phyloP scores from a whole-genome alignment of 2,888 invertebrate genomes.

The Nomada ferruginata region DNA sequence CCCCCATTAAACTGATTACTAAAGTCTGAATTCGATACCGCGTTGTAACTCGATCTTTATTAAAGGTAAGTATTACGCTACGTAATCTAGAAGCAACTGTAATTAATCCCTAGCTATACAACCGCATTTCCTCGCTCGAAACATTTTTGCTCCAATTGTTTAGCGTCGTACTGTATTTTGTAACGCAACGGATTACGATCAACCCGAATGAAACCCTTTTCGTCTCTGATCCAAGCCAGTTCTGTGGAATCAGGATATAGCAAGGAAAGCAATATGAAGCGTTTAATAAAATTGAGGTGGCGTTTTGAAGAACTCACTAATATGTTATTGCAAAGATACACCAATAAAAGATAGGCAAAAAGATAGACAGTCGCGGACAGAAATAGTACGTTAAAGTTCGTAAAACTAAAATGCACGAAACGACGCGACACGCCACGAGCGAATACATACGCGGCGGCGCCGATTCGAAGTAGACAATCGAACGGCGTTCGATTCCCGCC shows the following conservation, averaged over 20 bases:
- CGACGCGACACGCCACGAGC: not conserved
- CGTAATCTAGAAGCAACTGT: constrained; percentile 66
- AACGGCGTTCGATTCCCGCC: constrained; percentile 56
- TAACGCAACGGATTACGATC: constrained; percentile 13
- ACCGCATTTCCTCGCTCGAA: constrained; percentile 61
- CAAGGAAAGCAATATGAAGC: not conserved
- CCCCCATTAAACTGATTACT: constrained; percentile 51
- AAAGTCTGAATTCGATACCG: constrained; percentile 49
- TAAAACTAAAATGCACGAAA: not conserved
- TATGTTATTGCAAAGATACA: no score
- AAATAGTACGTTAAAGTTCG: no score
- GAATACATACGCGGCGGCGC: constrained; percentile 19
- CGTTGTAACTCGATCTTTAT: constrained; percentile 56
- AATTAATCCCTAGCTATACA: constrained; percentile 63
- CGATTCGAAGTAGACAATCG: constrained; percentile 49
- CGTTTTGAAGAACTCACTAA: no score
- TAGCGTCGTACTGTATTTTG: constrained; percentile 27
- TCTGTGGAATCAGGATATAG: no score
- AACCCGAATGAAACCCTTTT: not conserved
- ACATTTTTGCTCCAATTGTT: constrained; percentile 56
- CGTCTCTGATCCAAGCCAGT: no score
- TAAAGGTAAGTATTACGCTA: constrained; percentile 62
- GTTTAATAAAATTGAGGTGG: not conserved
- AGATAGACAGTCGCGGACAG: no score
- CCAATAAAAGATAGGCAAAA: no score